Evolutionary conservation across 35 echinoderm and acorn worm genomes (phyloP), one percentile per base, ranked within the genome.

Genomic region (Holothuria glaberrima): DNA sequence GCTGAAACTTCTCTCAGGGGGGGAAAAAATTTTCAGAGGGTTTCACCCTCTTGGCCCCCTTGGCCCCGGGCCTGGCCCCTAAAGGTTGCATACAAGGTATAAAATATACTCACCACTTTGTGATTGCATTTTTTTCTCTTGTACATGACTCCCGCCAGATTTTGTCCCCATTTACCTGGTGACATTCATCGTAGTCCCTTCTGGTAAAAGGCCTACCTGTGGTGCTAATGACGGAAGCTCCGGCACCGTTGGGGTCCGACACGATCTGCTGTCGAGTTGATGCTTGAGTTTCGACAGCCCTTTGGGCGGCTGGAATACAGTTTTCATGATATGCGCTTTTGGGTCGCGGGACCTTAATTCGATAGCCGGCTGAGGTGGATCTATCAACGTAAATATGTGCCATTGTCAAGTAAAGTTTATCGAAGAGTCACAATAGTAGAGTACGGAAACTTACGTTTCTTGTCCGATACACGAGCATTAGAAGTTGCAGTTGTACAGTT

Each of bases 241-340:
- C 34, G 12, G 50, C 50, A 24, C 61, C 85, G 12, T 69, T 22
- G 9, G 33, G 33, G 54, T 59, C 85, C 56, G 52, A 28, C 17
- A n/a, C 58, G 7, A 59, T 20, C 3, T 48, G 30, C 22, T 61
- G 80, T 2, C 41, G 21, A 22, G 50, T 48, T 29, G 74, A 24
- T 9, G 27, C 54, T 9, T 64, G 48, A 16, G 57, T 26, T 84
- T 84, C 54, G 20, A 25, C 18, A 5, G 85, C 61, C 21, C 85
- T 71, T 59, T 87, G 61, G 6, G 60, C 12, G 19, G 85, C 31
- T 50, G 85, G 85, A 30, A 87, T 67, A 50, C 85, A 87, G 5
- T 87, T 87, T 50, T 87, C 85, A 30, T 87, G 85, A 36, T 87
- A 87, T 12, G 85, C 61, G 62, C 85, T 87, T 9, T 33, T 87